A percentile compares a stretch with the other conserved stretches of the same genome.
Evolutionary conservation across 2,113 vertebrate species (phyloP).

Genomic region (Bambusicola thoracicus): DNA sequence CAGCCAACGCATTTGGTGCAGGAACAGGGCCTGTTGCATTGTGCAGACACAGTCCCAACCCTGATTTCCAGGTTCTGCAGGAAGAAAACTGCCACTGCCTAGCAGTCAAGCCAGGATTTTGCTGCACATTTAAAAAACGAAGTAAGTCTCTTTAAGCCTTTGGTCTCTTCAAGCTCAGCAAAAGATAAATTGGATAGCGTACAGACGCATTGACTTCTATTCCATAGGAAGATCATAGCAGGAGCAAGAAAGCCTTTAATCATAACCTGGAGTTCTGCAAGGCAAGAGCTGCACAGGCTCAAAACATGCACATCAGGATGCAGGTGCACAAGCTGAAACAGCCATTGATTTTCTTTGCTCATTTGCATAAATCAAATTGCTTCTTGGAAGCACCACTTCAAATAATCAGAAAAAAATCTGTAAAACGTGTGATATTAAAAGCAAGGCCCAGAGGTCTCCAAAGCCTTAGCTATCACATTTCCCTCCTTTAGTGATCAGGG

Average conservation of each 20-base stretch:
- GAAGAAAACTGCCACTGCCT: background rate
- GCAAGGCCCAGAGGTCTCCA: background rate
- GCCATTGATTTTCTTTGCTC: constrained; percentile 10
- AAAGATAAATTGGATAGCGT: background rate
- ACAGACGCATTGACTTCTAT: background rate
- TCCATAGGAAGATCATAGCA: background rate
- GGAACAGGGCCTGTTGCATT: background rate
- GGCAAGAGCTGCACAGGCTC: background rate
- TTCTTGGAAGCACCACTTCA: background rate
- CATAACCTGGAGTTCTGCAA: background rate
- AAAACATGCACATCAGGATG: background rate
- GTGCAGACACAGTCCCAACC: background rate
- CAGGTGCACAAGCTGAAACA: constrained; percentile 13
- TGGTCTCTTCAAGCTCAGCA: background rate
- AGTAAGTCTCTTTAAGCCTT: background rate
- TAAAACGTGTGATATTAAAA: background rate
- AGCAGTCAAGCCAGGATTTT: background rate
- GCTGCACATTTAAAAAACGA: background rate
- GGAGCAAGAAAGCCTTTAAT: background rate
- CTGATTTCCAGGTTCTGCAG: background rate
- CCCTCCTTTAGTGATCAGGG: background rate
- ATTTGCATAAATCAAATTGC: background rate
- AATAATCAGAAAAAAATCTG: background rate
- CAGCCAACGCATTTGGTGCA: background rate
- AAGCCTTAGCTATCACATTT: background rate